These are phyloP conservation scores for Dolichoris vasculosae DNA, from an alignment of 1,140 invertebrate genomes.

Conservation along the genomic window DNA sequence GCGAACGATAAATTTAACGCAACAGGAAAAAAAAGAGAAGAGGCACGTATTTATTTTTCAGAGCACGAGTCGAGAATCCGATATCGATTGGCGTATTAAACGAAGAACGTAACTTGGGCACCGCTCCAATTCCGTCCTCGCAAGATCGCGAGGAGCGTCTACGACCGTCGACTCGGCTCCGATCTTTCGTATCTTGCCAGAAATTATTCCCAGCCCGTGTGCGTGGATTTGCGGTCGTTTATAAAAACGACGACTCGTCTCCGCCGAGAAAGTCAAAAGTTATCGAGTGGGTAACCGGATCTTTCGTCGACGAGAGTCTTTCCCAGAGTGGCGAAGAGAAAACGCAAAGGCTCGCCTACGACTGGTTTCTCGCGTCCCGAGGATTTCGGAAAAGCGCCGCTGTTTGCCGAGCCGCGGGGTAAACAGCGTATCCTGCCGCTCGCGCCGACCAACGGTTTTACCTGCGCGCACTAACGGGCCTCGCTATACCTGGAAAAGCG, in stretches of 20 bases:
- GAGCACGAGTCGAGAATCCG: neutral
- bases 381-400: slow-evolving; percentile 66
- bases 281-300: slow-evolving; percentile 44
- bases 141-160: neutral
- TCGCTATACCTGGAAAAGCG: slow-evolving; percentile 41
- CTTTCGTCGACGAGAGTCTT: neutral
- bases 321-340: neutral
- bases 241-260: neutral
- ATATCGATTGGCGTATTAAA: neutral
- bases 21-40: neutral
- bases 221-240: neutral
- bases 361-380: slow-evolving; percentile 45
- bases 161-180: neutral
- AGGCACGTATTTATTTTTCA: slow-evolving; percentile 2
- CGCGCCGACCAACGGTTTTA: slow-evolving; percentile 46
- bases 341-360: slow-evolving; percentile 29
- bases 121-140: neutral
- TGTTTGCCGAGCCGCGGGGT: slow-evolving; percentile 66
- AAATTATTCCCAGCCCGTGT: too few relatives aligned
- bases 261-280: neutral
- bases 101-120: neutral
- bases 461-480: slow-evolving; percentile 42
- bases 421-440: slow-evolving; percentile 65
- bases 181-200: neutral
- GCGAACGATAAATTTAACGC: slow-evolving; percentile 18